Conservation (phyloP, 1,140 invertebrate genomes). For the Campodea augens region DNA sequence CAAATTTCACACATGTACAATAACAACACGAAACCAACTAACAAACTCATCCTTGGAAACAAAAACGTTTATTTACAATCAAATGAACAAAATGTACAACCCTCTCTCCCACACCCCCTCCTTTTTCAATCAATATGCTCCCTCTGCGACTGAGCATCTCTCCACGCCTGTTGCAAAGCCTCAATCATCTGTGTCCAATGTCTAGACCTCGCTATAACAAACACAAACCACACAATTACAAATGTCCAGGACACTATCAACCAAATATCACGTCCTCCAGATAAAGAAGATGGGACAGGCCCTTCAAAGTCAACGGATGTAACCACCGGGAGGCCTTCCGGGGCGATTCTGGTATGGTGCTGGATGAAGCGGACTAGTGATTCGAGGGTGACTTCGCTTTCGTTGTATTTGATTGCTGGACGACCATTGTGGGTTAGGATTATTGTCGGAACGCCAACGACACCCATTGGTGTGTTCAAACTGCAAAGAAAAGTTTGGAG, state of each 20-base stretch:
- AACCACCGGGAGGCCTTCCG: slow-evolving; percentile 26
- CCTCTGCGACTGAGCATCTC: slow-evolving; percentile 63
- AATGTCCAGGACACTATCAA: slow-evolving; percentile 69
- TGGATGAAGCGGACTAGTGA: slow-evolving; percentile 64
- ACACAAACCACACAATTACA: slow-evolving; percentile 50
- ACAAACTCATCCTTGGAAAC: too few species aligned
- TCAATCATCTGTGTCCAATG: slow-evolving; percentile 65
- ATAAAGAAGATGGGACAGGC: slow-evolving; percentile 49
- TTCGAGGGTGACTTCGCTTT: slow-evolving; percentile 56
- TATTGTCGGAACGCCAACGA: slow-evolving; percentile 80
- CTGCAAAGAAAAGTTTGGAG: too few species aligned
- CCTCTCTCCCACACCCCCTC: too few species aligned
- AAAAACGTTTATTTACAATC: too few species aligned
- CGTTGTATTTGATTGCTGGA: slow-evolving; percentile 68
- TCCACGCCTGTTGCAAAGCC: slow-evolving; percentile 67
- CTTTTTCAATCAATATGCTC: too few species aligned
- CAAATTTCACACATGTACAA: too few species aligned
- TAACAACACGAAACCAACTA: too few species aligned
- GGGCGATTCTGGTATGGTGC: slow-evolving; percentile 41
- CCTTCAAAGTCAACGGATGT: slow-evolving; percentile 58
- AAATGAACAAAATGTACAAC: too few species aligned
- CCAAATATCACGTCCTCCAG: slow-evolving; percentile 58
- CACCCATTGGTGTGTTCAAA: slow-evolving; percentile 83
- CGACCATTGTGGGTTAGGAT: slow-evolving; percentile 84
- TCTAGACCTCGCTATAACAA: slow-evolving; percentile 55